Percentiles rank a stretch among this genome's conserved stretches.
Conservation (phyloP, 2,113 vertebrate genomes). For the Struthio camelus region DNA sequence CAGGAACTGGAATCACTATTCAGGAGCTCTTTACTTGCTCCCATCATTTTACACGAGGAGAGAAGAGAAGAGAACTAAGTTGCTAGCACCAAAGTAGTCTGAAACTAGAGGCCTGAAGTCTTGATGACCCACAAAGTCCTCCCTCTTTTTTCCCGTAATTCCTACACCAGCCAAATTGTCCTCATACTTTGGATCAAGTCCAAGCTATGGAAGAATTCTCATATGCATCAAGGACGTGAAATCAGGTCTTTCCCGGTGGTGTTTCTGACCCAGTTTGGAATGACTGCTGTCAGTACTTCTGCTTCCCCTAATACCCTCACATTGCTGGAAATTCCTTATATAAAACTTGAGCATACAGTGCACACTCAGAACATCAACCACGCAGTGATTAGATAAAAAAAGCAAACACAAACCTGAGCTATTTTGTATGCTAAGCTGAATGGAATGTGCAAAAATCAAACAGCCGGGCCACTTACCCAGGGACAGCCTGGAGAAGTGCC, state of each 20-base stretch:
- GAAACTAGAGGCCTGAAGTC: neutral
- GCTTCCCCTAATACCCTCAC: accelerated
- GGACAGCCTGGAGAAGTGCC: neutral
- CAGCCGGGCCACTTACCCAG: neutral
- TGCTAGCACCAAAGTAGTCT: neutral
- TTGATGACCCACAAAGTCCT: neutral
- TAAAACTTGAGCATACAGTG: neutral
- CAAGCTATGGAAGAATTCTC: neutral
- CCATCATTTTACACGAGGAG: neutral
- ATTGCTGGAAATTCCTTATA: neutral
- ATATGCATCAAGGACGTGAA: neutral
- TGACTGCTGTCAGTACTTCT: neutral
- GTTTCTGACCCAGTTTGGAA: neutral
- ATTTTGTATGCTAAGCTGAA: neutral
- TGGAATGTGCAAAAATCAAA: neutral
- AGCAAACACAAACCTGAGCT: neutral
- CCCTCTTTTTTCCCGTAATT: neutral
- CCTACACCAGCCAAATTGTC: neutral
- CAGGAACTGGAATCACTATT: neutral
- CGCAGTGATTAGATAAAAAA: neutral
- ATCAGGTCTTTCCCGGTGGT: neutral
- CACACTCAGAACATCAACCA: neutral
- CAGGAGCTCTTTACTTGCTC: neutral
- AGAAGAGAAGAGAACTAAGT: neutral
- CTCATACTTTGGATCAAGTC: neutral